Conservation (phyloP, 2,888 invertebrate genomes). For the Melieria omissa region DNA sequence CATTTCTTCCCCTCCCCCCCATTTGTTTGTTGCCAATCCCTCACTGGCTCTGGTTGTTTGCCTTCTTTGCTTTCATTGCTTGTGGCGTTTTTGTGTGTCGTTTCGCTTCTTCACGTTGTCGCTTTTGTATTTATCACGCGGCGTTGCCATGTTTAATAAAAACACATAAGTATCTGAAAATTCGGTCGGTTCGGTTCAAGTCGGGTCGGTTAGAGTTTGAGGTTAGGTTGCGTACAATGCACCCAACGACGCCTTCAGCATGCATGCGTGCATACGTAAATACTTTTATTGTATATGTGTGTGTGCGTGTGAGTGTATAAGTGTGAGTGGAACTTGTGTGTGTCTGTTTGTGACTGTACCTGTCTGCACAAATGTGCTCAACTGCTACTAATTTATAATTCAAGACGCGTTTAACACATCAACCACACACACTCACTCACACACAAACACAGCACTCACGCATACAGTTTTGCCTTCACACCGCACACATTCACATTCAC, state of each 20-base stretch:
- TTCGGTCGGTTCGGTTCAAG: conserved; percentile 3
- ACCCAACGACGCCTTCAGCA: background rate
- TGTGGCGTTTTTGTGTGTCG: no score
- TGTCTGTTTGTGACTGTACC: conserved; percentile 6
- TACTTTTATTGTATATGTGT: background rate
- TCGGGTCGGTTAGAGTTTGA: background rate
- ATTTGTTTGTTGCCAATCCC: no score
- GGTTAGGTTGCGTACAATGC: background rate
- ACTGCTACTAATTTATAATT: conserved; percentile 18
- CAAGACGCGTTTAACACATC: conserved; percentile 26
- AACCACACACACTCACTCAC: background rate
- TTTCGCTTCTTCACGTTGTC: background rate
- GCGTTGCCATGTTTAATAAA: conserved; percentile 25
- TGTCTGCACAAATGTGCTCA: background rate
- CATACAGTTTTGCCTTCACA: background rate
- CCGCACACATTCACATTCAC: background rate
- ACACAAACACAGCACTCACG: background rate
- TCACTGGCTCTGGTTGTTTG: no score
- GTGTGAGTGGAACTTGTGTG: background rate
- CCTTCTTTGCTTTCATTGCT: no score
- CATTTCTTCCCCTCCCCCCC: no score
- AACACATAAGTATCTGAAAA: conserved; percentile 1
- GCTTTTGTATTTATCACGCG: conserved; percentile 6
- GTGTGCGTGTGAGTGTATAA: background rate
- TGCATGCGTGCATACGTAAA: background rate